A percentile compares a stretch with the other conserved stretches of the same genome.
These are phyloP conservation scores for Eclectus roratus DNA, from an alignment of 2,113 vertebrate genomes.

Conservation along the genomic window DNA sequence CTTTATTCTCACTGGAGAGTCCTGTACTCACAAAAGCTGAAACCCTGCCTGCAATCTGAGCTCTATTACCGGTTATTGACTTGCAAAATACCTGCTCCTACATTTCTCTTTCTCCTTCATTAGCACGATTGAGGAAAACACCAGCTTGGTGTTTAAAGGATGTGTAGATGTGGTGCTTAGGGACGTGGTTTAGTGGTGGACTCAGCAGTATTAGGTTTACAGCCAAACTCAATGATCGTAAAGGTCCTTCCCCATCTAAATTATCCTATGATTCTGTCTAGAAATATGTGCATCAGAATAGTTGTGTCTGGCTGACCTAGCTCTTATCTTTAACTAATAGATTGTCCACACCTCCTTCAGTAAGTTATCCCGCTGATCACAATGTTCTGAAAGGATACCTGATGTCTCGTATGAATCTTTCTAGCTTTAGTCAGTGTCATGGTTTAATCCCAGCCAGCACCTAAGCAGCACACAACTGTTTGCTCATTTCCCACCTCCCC, in stretches of 20 bases:
- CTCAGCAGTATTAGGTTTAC: neutral
- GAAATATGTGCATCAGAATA: neutral
- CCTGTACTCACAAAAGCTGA: neutral
- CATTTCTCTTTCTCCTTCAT: neutral
- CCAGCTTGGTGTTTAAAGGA: neutral
- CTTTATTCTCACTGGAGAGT: neutral
- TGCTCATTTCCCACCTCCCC: neutral
- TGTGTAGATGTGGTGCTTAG: rapidly evolving
- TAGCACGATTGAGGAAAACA: neutral
- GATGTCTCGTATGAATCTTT: neutral
- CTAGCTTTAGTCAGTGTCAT: neutral
- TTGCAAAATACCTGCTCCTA: neutral
- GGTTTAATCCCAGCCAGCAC: neutral
- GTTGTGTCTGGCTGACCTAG: neutral
- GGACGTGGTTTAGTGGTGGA: neutral
- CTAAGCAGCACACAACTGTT: neutral
- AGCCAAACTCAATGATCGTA: neutral
- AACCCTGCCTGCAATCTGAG: neutral
- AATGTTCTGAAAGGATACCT: neutral
- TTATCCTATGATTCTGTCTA: neutral
- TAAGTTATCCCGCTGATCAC: neutral
- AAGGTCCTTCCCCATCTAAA: neutral
- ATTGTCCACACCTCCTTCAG: neutral
- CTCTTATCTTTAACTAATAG: neutral
- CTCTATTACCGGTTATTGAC: neutral